Evolutionary conservation across 2,797 vertebrate species (phyloP), one percentile per base, ranked within the genome.

Genomic region (Denticeps clupeoides): DNA sequence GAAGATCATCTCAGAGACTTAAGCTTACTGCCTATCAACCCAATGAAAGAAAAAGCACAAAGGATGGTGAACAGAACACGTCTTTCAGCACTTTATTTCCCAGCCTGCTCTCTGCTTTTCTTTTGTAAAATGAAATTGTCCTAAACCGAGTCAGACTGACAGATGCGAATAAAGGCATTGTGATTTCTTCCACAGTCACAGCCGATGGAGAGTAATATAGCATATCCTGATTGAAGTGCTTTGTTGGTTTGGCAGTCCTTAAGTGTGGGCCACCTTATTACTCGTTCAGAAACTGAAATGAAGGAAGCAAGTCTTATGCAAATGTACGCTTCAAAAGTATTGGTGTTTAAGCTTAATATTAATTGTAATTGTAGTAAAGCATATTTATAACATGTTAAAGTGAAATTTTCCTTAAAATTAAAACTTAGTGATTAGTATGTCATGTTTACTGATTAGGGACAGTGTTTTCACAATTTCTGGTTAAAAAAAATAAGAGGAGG

Each of bases 151-250:
- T 60, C 26, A 44, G 48, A 53, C 43, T 52, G 41, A 46, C 11
- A 52, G 51, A 42, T 53, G 22, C 31, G 13, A 45, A 45, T 51
- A 44, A 51, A 42, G 38, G 21, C 41, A 51, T 29, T 48, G 45
- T 35, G 32, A 28, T 29, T 44, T 37, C 18, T 29, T 24, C 16
- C 24, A 41, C 47, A 51, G 19, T 40, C 24, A 26, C 19, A 26
- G 41, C 25, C 8, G 11, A n/a, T 9, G 7, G 29, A 29, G 37
- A 25, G 45, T 9, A 31, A 29, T 27, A 21, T 23, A 47, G 53
- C 42, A 52, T 43, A 46, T 55, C 41, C 54, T 45, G 54, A 58
- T 38, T 60, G 49, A 56, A 53, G 41, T 13, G 47, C 40, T 51
- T 54, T 63, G 57, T 51, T 53, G 53, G 32, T 11, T 22, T 24